Base-by-base conservation (phyloP, 2,113 vertebrate genomes). In the Aleadryas rufinucha region DNA sequence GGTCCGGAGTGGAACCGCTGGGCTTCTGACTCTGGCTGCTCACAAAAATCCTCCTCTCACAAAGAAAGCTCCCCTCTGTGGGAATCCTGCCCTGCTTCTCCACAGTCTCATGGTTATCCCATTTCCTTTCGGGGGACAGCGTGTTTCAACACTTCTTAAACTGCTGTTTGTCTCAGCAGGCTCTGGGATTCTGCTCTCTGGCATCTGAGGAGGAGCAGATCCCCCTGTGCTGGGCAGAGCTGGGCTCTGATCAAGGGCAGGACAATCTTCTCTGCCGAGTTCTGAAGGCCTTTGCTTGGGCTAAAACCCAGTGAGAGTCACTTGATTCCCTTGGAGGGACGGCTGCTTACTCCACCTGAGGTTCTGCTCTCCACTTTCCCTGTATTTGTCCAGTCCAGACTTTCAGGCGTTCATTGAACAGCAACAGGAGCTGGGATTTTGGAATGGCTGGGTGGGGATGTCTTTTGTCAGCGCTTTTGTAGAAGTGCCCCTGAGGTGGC, bases 141-240 rank as follows among this genome's bases (percentile, higher is more conserved):
- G 7, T 41, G 74, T 56, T 88, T 50, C 79, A 65, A 21, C 90
- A 24, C 77, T 71, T n/a, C 16, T 42, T 41, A 21, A 85, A 54
- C 30, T 33, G 80, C 84, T 35, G 54, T 45, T 89, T 60, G 53
- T 86, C 81, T 50, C 95, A 92, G 95, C 92, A 49, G 92, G 94
- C 37, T 11, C 72, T 60, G 50, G 49, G 49, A 49, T 35, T 16
- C 61, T 52, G 60, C 61, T 82, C 68, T 50, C 30, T 69, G 66
- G 27, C 84, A 80, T 28, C 84, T 24, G 14, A 64, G 91, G 70
- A 57, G 69, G 66, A 45, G 14, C 69, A 76, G 59, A 45, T 45
- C 57, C 35, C 74, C 87, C 63, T 13, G 74, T 6, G 45, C 39
- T 41, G 63, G 57, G 49, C 88, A 90, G 83, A 49, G 84, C 87